Evolutionary conservation across 2,113 vertebrate genomes (phyloP), one percentile per base, ranked within the genome.

Genomic region (Dasyurus viverrinus): DNA sequence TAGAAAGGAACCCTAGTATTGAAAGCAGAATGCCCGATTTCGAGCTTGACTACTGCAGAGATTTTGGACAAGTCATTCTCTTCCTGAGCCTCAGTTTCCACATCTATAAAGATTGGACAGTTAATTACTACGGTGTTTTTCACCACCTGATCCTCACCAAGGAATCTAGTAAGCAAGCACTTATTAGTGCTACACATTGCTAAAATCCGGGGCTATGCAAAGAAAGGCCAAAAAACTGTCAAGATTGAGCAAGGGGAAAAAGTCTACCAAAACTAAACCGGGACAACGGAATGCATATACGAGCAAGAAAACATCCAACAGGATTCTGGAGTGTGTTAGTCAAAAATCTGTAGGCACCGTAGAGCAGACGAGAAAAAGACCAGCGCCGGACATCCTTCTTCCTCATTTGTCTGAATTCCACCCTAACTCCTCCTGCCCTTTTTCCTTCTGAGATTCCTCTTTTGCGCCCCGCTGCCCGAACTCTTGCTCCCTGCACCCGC

Each of bases 251-350:
- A 76, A 19, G n/a, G 30, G 30, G 60, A 11, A 68, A 36, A 36
- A 68, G 30, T 68, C 60, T 30, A 19, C 36, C 16, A 5, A 76
- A 76, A n/a, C 36, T 7, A 16, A 84, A 26, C 5, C 16, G 7
- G 47, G 96, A 90, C 94, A 27, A 98, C 98, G 98, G 98, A 95
- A 48, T 22, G 68, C 0, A 90, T 96, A 95, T 68, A 30, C 0
- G 0, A 2, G 2, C 14, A 57, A 96, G 53, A 89, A 84, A 19
- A 2, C 11, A 0, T 6, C 0, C 19, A 1, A 16, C 42, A 0
- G 57, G 57, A 54, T 94, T 97, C 96, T 9, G 12, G 1, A 5
- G 19, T 42, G 9, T 84, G 68, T 76, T 22, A 16, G 30, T n/a
- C 60, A 68, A 68, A n/a, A 68, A 36, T 14, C 30, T 11, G 57